Evolutionary conservation across 1,140 invertebrate genomes (phyloP), one percentile per base, ranked within the genome.

Genomic region (Tachypleus tridentatus): DNA sequence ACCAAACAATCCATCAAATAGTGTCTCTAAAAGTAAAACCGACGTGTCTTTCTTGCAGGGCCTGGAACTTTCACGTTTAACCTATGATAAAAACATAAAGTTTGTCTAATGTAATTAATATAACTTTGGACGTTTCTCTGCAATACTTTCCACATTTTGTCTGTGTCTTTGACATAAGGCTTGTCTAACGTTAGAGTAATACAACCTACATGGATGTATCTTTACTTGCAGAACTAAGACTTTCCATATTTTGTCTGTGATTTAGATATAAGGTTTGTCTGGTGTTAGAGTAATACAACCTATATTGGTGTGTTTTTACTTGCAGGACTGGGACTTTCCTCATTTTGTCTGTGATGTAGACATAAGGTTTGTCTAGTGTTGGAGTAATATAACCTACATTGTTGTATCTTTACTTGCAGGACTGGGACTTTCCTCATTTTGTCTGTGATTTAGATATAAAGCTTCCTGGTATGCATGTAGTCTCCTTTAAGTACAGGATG

Each of bases 401-500:
- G 7, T 0, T 54, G n/a, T n/a, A 58, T 63, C 51, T 69, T 52
- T 70, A 51, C 65, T 67, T 70, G 47, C 66, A 79, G 77, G 81
- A 83, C 73, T 82, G 81, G 81, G 81, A 83, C 73, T 83, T 83
- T 67, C 81, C 81, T 49, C 80, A 83, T 73, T 83, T 82, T 71
- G 78, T 81, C 10, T 79, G 79, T 67, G 79, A 78, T 56, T 75
- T 82, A 53, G 81, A 83, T 70, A 78, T 83, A 57, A 82, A 82
- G 69, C 72, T 83, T 50, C 81, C 81, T 29, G 81, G 81, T 64
- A 69, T 82, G 62, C 80, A 79, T 68, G 77, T 77, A 11, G 76
- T 79, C 57, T 77, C 78, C 58, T 75, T 77, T 61, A 71, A 72
- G 56, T 76, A 78, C 68, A 67, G 73, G 10, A 73, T 78, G 59